These are phyloP conservation scores for Oscheius sp. DNA, from an alignment of 1,140 invertebrate species.

Conservation along the genomic window DNA sequence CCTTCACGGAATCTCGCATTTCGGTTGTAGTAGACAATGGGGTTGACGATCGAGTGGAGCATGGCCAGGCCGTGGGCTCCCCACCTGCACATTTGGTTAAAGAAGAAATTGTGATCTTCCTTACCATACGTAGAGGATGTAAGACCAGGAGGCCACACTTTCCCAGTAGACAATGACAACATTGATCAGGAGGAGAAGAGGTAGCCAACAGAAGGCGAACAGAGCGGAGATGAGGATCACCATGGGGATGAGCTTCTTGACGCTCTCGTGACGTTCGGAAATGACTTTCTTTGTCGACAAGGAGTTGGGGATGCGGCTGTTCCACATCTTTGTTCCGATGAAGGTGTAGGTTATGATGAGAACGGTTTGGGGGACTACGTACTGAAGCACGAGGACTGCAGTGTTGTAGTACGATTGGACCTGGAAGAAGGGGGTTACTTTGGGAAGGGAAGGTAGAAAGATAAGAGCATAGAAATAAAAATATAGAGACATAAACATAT, in stretches of 20 bases:
- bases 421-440: neutral
- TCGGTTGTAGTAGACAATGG: conserved; percentile 55
- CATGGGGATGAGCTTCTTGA: conserved; percentile 60
- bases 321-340: conserved; percentile 59
- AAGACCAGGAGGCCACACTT: conserved; percentile 49
- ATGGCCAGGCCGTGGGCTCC: conserved; percentile 54
- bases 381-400: conserved; percentile 53
- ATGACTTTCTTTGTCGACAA: conserved; percentile 21
- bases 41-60: conserved; percentile 60
- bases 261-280: conserved; percentile 54
- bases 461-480: too few relatives aligned
- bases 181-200: conserved; percentile 60
- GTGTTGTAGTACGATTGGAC: conserved; percentile 41
- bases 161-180: conserved; percentile 57
- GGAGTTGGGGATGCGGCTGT: conserved; percentile 49
- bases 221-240: conserved; percentile 55
- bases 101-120: neutral
- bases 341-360: conserved; percentile 57
- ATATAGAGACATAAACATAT: too few relatives aligned
- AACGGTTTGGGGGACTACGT: conserved; percentile 54
- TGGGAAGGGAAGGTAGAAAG: too few relatives aligned
- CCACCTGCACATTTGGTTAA: conserved; percentile 57
- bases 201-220: conserved; percentile 60
- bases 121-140: conserved; percentile 58
- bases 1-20: conserved; percentile 56